Evolutionary conservation across 2,797 vertebrate genomes (phyloP).

Genomic region (Pseudomugil tenellus): DNA sequence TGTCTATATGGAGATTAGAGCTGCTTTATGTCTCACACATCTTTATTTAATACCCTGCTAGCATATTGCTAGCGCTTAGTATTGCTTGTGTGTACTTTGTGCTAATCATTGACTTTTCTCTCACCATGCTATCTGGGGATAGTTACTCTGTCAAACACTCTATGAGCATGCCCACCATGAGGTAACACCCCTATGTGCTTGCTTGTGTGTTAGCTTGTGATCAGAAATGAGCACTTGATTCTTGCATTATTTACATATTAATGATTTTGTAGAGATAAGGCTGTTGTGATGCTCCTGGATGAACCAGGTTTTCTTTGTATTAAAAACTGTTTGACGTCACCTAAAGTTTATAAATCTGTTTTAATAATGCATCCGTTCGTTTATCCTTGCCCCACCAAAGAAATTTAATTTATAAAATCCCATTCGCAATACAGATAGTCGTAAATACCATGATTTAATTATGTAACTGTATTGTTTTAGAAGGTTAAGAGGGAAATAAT

Average conservation of each 20-base stretch:
- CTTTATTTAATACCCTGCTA: neutral
- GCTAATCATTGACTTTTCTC: slow-evolving; percentile 78
- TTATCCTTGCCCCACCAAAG: neutral
- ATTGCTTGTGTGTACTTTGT: slow-evolving; percentile 34
- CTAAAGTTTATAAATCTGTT: neutral
- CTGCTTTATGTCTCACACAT: neutral
- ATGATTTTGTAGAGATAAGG: neutral
- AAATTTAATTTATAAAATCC: neutral
- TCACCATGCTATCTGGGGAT: slow-evolving; percentile 82
- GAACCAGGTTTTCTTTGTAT: neutral
- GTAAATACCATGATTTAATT: neutral
- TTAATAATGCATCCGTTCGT: neutral
- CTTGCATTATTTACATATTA: neutral
- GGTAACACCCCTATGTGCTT: slow-evolving; percentile 83
- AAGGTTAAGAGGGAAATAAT: neutral
- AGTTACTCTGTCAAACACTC: slow-evolving; percentile 97
- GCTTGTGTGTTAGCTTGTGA: neutral
- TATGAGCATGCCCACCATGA: slow-evolving; percentile 98
- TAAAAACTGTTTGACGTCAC: neutral
- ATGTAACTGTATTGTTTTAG: neutral
- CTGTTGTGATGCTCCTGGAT: neutral
- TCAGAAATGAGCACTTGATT: neutral
- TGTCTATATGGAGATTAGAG: neutral
- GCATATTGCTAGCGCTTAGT: neutral
- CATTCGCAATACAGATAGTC: neutral